Base-by-base conservation (phyloP, 2,797 vertebrate genomes). In the Anomalospiza imberbis region DNA sequence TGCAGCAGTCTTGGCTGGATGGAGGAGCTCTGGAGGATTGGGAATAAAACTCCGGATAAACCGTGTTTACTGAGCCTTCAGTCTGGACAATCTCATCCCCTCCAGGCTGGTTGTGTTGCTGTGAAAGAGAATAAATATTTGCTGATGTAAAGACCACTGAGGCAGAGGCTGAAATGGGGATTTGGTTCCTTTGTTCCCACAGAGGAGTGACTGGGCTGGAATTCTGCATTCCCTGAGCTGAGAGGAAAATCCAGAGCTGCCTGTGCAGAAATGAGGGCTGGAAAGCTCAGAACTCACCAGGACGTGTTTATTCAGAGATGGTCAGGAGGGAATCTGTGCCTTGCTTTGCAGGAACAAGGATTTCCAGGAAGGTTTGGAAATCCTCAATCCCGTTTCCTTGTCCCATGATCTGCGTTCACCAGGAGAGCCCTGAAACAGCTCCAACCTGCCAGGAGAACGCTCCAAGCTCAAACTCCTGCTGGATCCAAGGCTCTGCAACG, bases 11-110 rank as follows among this genome's bases (percentile, higher is more conserved):
- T 26, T 73, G 68, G 57, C 63, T 57, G 51, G 65, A 7, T 20
- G 38, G 78, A 82, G 77, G 53, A 80, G n/a, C 88, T 89, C 91
- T 73, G 44, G 88, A 81, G 77, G 40, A 47, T n/a, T 91, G 86
- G 81, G 85, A 94, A 68, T 73, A 40, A 87, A 85, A 58, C 74
- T 70, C 58, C 54, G 78, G 73, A 73, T 74, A 67, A 93, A 76
- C 19, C 32, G 45, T 14, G 24, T 34, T 79, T 10, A 26, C 65
- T 65, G 63, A 92, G n/a, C 53, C 67, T 31, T 76, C 84, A 25
- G 25, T 36, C 92, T 92, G 95, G 38, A 89, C 72, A 77, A 6
- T 19, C 91, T 95, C 91, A 75, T 50, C 79, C 81, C 50, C 85
- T 74, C 84, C 81, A 77, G 78, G 36, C 84, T 48, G 71, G 28